Conservation (phyloP, 2,113 vertebrate species). For the Atrichornis clamosus region DNA sequence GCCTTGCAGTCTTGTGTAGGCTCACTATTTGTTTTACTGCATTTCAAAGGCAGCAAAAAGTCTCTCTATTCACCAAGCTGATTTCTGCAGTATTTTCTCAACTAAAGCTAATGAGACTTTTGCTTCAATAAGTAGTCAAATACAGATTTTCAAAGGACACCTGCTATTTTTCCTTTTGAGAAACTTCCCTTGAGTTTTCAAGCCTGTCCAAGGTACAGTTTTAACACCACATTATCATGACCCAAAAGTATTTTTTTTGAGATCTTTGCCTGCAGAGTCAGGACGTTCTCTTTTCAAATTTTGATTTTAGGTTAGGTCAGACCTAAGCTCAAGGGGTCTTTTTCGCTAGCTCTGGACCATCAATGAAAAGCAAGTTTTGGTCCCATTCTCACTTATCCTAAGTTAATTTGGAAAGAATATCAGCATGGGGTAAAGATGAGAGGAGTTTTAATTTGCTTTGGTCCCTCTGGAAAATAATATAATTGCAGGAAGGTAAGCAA, state of each 20-base stretch:
- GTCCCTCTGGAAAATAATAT: background rate
- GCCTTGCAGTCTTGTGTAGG: background rate
- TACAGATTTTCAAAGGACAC: background rate
- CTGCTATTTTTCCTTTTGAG: background rate
- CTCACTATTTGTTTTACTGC: background rate
- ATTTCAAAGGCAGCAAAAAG: constrained; percentile 19
- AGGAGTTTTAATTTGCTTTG: background rate
- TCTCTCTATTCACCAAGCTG: background rate
- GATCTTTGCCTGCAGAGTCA: background rate
- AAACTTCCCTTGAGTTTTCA: background rate
- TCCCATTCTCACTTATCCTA: background rate
- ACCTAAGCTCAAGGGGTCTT: background rate
- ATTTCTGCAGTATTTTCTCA: background rate
- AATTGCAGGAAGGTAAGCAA: background rate
- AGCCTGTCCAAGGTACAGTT: background rate
- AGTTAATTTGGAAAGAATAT: background rate
- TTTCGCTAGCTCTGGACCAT: background rate
- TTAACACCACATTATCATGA: background rate
- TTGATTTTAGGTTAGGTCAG: background rate
- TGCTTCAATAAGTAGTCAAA: background rate
- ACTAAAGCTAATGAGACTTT: background rate
- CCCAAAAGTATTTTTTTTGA: background rate
- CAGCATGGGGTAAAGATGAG: background rate
- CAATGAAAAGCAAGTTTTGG: background rate
- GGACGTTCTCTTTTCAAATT: background rate